Evolutionary conservation across 2,888 invertebrate genomes (phyloP), one percentile per base, ranked within the genome.

Genomic region (Stratiomys singularior): DNA sequence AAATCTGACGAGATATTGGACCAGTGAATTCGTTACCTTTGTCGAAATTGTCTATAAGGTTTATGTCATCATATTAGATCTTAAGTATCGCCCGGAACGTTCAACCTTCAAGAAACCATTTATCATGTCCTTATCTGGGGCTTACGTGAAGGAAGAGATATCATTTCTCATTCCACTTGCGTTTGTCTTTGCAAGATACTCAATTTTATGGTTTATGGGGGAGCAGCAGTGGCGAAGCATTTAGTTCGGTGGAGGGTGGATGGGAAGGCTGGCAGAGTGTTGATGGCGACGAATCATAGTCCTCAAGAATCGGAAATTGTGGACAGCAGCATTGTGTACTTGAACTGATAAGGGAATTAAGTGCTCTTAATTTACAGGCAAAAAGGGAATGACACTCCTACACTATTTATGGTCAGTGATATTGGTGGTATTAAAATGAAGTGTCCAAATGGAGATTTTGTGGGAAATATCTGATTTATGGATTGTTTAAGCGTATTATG

Each of bases 261-360:
- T 4, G 18, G 52, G 4, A 7, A 15, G 15, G n/a, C 52, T 18
- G 21, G 5, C 23, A 23, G 60, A 25, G 2, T 11, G 18, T 18
- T 18, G 60, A 60, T 25, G 25, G 18, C 18, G 52, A 18, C 52
- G 52, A 52, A 13, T 52, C 52, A 18, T n/a, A 9, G 52, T 52
- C 66, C 9, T 66, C n/a, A 3, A 37, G 37, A 66, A 11, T 37
- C 66, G 30, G 18, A 37, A 37, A 37, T 21, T 30, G 21, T 1
- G 66, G 37, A 27, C 46, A 18, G 18, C 15, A 23, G 60, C 74
- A 74, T 74, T 74, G 74, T 74, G 74, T 37, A 74, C 74, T 58
- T 30, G 37, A 44, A 74, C 25, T 74, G 74, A 74, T 74, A 74
- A 74, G 58, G 74, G 74, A 74, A 74, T 74, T 74, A 74, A 74